Evolutionary conservation across 2,888 invertebrate genomes (phyloP).

Genomic region (Blera fallax): DNA sequence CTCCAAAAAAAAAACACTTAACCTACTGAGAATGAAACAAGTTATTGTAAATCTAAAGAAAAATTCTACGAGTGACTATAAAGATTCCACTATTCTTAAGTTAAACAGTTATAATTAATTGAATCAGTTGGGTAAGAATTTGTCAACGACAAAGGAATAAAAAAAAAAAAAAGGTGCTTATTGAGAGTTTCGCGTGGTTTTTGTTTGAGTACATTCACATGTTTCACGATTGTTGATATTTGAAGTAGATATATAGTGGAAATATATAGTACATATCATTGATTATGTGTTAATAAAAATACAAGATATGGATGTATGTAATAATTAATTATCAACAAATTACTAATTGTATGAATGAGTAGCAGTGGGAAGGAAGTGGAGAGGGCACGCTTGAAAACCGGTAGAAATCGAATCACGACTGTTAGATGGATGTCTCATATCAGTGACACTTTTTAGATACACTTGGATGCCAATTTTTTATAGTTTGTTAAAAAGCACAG

Average conservation of each 20-base stretch:
- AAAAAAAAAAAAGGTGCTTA: neutral
- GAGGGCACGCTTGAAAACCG: neutral
- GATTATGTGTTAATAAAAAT: neutral
- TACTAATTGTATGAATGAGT: conserved; percentile 10
- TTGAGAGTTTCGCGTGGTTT: conserved; percentile 20
- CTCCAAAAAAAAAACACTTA: neutral
- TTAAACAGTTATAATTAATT: conserved; percentile 17
- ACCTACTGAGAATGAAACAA: neutral
- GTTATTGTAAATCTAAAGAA: neutral
- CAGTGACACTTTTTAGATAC: neutral
- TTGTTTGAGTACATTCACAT: conserved; percentile 3
- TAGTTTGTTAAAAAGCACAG: no score
- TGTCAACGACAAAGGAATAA: neutral
- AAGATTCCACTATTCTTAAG: neutral
- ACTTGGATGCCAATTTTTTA: no score
- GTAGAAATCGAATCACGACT: neutral
- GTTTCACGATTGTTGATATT: conserved; percentile 8
- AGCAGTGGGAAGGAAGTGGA: neutral
- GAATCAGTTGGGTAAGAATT: neutral
- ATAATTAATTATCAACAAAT: conserved; percentile 20
- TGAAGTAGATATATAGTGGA: neutral
- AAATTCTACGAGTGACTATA: neutral
- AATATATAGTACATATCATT: neutral
- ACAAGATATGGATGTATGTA: neutral
- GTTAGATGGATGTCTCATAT: neutral